phyloP scores from a whole-genome alignment of 2,888 invertebrate species.

The Anorthoa munda region DNA sequence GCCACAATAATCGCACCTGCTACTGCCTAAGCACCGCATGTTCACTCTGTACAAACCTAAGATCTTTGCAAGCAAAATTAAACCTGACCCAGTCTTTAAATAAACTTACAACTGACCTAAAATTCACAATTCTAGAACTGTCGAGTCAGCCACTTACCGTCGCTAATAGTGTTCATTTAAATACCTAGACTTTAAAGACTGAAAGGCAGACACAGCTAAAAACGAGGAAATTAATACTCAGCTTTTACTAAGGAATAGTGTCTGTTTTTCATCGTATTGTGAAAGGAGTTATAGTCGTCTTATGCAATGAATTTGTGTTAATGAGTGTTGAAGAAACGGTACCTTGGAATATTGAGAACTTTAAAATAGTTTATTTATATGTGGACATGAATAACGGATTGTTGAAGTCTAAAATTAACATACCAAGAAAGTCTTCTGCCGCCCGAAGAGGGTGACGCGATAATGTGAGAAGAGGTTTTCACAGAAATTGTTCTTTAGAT shows the following conservation, averaged over 20 bases:
- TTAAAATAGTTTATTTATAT: too few relatives aligned
- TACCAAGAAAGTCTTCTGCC: too few relatives aligned
- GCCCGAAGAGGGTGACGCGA: too few relatives aligned
- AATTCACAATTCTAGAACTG: slow-evolving; percentile 46
- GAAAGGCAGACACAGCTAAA: slow-evolving; percentile 33
- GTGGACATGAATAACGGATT: too few relatives aligned
- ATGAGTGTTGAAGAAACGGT: too few relatives aligned
- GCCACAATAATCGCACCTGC: too few relatives aligned
- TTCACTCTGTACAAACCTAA: background rate
- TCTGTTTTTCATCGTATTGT: background rate
- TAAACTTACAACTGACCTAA: slow-evolving; percentile 48
- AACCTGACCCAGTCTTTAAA: slow-evolving; percentile 35
- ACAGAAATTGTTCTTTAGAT: too few relatives aligned
- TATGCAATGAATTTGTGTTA: background rate
- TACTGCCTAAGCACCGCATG: too few relatives aligned
- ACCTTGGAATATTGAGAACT: too few relatives aligned
- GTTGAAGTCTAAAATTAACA: too few relatives aligned
- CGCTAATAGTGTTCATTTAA: slow-evolving; percentile 56
- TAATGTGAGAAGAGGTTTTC: too few relatives aligned
- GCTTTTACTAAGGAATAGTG: slow-evolving; percentile 6
- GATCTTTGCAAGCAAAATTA: slow-evolving; percentile 13
- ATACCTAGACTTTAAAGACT: slow-evolving; percentile 50
- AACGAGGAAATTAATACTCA: slow-evolving; percentile 31
- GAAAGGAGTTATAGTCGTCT: background rate
- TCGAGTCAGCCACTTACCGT: slow-evolving; percentile 51